Evolutionary conservation across 2,797 vertebrate species (phyloP), one percentile per base, ranked within the genome.

Genomic region (Rhinatrema bivittatum): DNA sequence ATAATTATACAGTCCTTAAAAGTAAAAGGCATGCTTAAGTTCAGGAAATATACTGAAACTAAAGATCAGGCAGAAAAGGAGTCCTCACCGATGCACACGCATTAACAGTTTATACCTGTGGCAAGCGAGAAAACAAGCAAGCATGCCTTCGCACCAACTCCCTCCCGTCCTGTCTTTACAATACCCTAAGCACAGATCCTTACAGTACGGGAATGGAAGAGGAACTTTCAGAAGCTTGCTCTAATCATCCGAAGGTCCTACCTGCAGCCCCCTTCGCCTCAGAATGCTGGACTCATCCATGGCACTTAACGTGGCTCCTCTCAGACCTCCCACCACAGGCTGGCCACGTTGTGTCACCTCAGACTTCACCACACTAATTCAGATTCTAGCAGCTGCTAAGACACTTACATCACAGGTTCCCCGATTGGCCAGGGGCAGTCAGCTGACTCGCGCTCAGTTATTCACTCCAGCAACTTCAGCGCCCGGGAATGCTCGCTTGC

Each of bases 211-310:
- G 42, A 54, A 67, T 40, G 37, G 33, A 64, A 58, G 32, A n/a
- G 25, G 42, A 78, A 74, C 60, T 74, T 62, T 41, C 41, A 36
- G 48, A 55, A 44, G 35, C 42, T 42, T 30, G 19, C 29, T 29
- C 20, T 26, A 10, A 36, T 44, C 18, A 39, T 43, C 13, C 18
- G 20, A n/a, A n/a, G n/a, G n/a, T 57, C 88, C 73, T 91, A 96
- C 93, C 93, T 97, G 92, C 82, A 95, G 84, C 70, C 90, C 91
- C 42, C 91, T 82, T 42, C 91, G 79, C 63, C 92, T 88, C 68
- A 95, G 85, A 76, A 93, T 91, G 78, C 91, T 91, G 57, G 88
- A 85, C 85, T 93, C 89, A 46, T 97, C 92, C 92, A 97, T 93
- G 62, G 67, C 77, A 57, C 50, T 36, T 53, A 41, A 4, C 29